Evolutionary conservation across 2,797 vertebrate genomes (phyloP).

Genomic region (Neosilurus hyrtlii): DNA sequence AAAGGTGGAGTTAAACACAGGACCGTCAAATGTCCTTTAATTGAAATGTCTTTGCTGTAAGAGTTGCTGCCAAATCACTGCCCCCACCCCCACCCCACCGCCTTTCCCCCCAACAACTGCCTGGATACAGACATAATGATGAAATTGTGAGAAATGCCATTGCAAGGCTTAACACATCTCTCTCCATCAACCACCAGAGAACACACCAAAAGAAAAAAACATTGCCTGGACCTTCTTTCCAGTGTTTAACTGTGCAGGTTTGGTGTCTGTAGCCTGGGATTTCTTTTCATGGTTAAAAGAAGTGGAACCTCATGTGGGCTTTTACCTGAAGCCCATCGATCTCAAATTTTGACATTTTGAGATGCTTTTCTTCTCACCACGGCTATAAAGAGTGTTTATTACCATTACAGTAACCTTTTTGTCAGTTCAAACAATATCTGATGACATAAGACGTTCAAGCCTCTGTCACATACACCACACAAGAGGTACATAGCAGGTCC

Average conservation of each 20-base stretch:
- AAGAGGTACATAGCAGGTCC: too few relatives aligned
- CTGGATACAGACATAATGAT: slow-evolving; percentile 64
- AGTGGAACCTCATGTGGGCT: background rate
- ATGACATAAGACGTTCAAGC: too few relatives aligned
- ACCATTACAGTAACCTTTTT: background rate
- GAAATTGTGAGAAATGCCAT: slow-evolving; percentile 68
- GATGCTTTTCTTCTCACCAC: background rate
- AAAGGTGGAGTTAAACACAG: slow-evolving; percentile 51
- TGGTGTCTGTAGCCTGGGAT: background rate
- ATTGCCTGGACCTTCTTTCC: background rate
- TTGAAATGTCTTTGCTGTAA: slow-evolving; percentile 44
- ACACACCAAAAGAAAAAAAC: background rate
- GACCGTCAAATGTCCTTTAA: slow-evolving; percentile 44
- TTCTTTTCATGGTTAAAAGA: background rate
- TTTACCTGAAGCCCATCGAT: background rate
- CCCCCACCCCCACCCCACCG: background rate
- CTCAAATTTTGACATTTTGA: background rate
- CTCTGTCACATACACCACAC: too few relatives aligned
- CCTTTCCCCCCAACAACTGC: background rate
- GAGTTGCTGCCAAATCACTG: background rate
- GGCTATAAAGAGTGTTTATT: background rate
- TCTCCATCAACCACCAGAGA: background rate
- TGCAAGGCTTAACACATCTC: slow-evolving; percentile 23
- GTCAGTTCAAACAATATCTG: slow-evolving; percentile 15
- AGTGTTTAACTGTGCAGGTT: background rate